Percentiles rank a stretch among this genome's conserved stretches.
phyloP scores from a whole-genome alignment of 2,888 invertebrate genomes.

The Allophyes oxyacanthae region DNA sequence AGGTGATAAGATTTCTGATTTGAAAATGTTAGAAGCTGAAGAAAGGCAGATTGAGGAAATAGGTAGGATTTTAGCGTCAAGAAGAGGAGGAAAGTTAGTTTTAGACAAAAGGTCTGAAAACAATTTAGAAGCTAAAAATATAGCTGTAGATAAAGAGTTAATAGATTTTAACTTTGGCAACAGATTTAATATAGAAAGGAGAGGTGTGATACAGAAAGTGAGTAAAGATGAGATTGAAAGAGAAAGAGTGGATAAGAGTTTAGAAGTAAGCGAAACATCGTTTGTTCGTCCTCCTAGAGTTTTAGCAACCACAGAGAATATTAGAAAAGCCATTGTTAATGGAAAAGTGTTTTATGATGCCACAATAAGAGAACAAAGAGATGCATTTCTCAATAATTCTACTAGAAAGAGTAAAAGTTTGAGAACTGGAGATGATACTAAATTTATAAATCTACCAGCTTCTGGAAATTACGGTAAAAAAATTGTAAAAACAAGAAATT shows the following conservation, averaged over 20 bases:
- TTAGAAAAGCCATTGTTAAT: conserved; percentile 82
- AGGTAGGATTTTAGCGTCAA: conserved; percentile 80
- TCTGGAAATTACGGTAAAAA: conserved; percentile 72
- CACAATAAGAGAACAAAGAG: conserved; percentile 79
- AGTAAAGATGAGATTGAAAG: conserved; percentile 82
- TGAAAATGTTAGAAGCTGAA: conserved; percentile 84
- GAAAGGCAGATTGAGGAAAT: conserved; percentile 86
- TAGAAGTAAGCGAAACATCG: conserved; percentile 85
- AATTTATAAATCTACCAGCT: conserved; percentile 66
- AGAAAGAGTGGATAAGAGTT: conserved; percentile 76
- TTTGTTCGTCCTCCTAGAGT: conserved; percentile 82
- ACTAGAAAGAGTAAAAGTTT: conserved; percentile 68
- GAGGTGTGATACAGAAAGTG: conserved; percentile 79
- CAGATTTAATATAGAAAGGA: conserved; percentile 76
- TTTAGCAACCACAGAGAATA: conserved; percentile 80
- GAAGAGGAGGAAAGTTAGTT: conserved; percentile 77
- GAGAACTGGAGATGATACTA: conserved; percentile 57
- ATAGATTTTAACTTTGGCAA: conserved; percentile 80
- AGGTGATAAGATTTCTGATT: conserved; percentile 74
- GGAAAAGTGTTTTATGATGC: conserved; percentile 87
- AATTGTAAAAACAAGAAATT: conserved; percentile 74
- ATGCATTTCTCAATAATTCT: conserved; percentile 65
- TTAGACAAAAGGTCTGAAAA: conserved; percentile 82
- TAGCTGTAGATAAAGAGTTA: conserved; percentile 77
- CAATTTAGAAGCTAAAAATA: conserved; percentile 78